Evolutionary conservation across 2,888 invertebrate genomes (phyloP).

Genomic region (Phaonia tiefii): DNA sequence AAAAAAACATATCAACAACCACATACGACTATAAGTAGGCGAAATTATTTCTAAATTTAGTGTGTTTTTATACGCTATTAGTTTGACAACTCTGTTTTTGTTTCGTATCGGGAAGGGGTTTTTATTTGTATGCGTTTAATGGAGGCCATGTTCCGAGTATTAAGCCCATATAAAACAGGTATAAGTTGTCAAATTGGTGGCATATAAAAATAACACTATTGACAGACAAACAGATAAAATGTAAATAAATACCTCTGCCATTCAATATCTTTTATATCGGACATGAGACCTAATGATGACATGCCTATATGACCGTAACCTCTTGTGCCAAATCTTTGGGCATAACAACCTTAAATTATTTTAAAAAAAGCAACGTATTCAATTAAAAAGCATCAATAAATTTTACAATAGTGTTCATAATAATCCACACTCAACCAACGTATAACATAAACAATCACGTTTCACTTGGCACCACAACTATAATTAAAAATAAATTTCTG

Average conservation of each 20-base stretch:
- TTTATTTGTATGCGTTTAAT: slow-evolving; percentile 11
- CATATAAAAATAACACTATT: too few species aligned
- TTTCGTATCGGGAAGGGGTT: not conserved
- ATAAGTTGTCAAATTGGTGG: too few species aligned
- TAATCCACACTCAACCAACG: too few species aligned
- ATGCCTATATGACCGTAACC: slow-evolving; percentile 96
- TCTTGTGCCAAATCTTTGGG: slow-evolving; percentile 96
- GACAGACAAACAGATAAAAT: slow-evolving; percentile 6
- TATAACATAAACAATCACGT: too few species aligned
- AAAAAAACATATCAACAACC: too few species aligned
- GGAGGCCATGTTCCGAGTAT: too few species aligned
- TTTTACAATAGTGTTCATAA: too few species aligned
- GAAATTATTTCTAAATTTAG: too few species aligned
- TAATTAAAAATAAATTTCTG: not conserved
- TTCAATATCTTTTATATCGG: slow-evolving; percentile 89
- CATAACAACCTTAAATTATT: slow-evolving; percentile 90
- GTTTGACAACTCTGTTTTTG: too few species aligned
- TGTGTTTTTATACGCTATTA: too few species aligned
- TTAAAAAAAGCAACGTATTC: not conserved
- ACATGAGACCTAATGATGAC: slow-evolving; percentile 90
- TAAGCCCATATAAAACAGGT: too few species aligned
- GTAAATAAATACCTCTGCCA: slow-evolving; percentile 85
- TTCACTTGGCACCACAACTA: not conserved
- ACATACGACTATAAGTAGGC: too few species aligned
- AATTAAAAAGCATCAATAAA: not conserved